These are phyloP conservation scores for Cynopterus sphinx DNA, from an alignment of 2,797 vertebrate genomes.

Conservation along the genomic window DNA sequence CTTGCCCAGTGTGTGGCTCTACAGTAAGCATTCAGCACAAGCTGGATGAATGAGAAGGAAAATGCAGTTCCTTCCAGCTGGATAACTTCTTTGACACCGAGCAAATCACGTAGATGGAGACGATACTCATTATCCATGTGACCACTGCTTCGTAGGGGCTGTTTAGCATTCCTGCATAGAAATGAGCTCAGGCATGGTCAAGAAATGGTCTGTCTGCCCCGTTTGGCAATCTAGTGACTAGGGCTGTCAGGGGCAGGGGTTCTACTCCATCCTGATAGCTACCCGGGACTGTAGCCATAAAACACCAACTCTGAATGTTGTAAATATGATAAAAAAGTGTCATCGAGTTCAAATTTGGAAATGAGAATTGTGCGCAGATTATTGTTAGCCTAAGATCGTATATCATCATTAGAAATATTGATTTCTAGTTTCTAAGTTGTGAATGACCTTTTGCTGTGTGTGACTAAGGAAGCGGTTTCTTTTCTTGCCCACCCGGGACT, in stretches of 20 bases:
- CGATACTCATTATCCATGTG: not conserved
- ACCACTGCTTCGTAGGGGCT: not conserved
- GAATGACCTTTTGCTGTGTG: not conserved
- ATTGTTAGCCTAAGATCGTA: not conserved
- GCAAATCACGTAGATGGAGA: not conserved
- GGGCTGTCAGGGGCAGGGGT: not conserved
- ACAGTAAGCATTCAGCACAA: not conserved
- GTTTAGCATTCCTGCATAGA: not conserved
- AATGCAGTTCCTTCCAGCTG: not conserved
- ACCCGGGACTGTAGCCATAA: not conserved
- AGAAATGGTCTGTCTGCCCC: too few species aligned
- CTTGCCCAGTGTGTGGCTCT: not conserved
- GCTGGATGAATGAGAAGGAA: not conserved
- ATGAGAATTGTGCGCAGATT: not conserved
- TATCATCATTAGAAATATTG: not conserved
- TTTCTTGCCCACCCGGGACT: not conserved
- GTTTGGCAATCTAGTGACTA: not conserved
- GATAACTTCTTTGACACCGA: not conserved
- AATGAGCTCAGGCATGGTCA: not conserved
- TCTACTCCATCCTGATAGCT: not conserved
- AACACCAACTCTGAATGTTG: not conserved
- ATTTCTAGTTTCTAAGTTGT: not conserved
- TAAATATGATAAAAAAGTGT: not conserved
- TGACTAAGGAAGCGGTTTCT: not conserved
- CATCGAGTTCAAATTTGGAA: not conserved